Percentiles rank a stretch among this genome's conserved stretches.
Conservation (phyloP, 2,797 vertebrate species). For the Manis javanica region DNA sequence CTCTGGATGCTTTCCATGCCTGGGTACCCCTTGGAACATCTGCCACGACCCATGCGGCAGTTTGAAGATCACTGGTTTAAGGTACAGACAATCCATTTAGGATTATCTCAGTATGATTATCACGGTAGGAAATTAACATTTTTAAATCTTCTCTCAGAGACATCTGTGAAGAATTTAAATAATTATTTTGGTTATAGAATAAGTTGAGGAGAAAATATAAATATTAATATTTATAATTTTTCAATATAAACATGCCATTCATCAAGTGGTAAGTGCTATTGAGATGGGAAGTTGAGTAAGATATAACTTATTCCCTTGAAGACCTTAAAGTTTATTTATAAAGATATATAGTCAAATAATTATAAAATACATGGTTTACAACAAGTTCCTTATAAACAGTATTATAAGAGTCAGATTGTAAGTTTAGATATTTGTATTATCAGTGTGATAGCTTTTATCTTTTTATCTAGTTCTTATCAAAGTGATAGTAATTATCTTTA, state of each 20-base stretch:
- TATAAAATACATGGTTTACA: background rate
- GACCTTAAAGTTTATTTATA: background rate
- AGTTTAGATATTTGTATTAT: background rate
- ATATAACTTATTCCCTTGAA: background rate
- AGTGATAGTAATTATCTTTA: background rate
- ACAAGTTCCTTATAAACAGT: background rate
- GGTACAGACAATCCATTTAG: background rate
- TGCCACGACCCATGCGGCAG: too few species aligned
- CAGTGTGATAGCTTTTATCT: background rate
- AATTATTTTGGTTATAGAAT: background rate
- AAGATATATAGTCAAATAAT: background rate
- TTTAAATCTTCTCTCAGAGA: background rate
- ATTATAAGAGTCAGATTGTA: background rate
- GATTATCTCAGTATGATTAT: background rate
- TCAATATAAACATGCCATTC: background rate
- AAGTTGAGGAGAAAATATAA: background rate
- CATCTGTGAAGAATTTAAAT: background rate
- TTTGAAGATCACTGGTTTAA: background rate
- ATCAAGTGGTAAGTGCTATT: background rate
- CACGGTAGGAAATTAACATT: background rate
- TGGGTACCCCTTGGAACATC: background rate
- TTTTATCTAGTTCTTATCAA: too few species aligned
- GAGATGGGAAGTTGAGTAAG: background rate
- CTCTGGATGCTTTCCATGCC: background rate
- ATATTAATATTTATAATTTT: background rate